Evolutionary conservation across 2,888 invertebrate species (phyloP).

Genomic region (Trachelus troglodyta): DNA sequence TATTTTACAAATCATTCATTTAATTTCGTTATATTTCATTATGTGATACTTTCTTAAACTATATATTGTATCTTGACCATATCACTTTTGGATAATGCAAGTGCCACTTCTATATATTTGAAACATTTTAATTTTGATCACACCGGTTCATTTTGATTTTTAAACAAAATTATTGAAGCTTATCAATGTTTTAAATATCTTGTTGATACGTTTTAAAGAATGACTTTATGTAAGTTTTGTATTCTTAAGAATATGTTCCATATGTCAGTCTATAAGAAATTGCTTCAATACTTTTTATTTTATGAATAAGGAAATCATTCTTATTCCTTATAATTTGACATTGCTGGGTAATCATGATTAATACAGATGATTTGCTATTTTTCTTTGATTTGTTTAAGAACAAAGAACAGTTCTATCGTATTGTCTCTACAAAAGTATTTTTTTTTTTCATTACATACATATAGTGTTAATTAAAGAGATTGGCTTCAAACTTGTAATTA

Average conservation of each 20-base stretch:
- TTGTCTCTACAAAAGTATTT: too few species aligned
- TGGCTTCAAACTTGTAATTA: too few species aligned
- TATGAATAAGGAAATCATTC: too few species aligned
- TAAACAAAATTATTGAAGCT: not conserved
- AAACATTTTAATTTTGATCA: not conserved
- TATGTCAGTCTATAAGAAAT: not conserved
- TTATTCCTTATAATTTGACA: slow-evolving; percentile 2
- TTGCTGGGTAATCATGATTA: slow-evolving; percentile 14
- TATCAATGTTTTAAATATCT: not conserved
- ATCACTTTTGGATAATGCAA: not conserved
- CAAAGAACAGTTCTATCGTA: slow-evolving; percentile 1
- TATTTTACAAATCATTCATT: not conserved
- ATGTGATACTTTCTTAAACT: not conserved
- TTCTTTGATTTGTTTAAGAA: slow-evolving; percentile 39
- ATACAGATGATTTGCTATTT: slow-evolving; percentile 42
- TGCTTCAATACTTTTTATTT: too few species aligned
- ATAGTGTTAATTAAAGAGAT: too few species aligned
- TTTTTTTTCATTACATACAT: too few species aligned
- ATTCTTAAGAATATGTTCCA: not conserved
- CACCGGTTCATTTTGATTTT: not conserved
- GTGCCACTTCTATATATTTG: not conserved
- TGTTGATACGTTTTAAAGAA: not conserved
- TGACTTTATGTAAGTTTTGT: not conserved
- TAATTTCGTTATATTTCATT: not conserved
- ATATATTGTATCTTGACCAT: not conserved